These are phyloP conservation scores for Timema cristinae DNA, from an alignment of 2,888 invertebrate genomes.

Conservation along the genomic window DNA sequence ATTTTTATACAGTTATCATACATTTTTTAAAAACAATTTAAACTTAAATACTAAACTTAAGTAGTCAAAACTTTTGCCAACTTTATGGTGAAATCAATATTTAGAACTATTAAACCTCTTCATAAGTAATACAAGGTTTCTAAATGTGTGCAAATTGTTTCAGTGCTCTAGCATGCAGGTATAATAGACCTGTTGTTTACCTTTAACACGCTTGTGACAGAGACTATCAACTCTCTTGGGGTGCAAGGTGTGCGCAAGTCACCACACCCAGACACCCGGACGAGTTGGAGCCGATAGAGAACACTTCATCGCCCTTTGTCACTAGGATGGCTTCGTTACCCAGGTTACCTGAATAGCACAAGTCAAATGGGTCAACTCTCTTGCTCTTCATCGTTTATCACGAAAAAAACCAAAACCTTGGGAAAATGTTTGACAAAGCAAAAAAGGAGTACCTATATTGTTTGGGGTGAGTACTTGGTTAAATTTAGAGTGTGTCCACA, in stretches of 20 bases:
- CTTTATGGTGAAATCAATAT: too few relatives aligned
- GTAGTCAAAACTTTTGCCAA: too few relatives aligned
- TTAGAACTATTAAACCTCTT: too few relatives aligned
- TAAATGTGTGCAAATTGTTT: background rate
- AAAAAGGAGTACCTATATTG: too few relatives aligned
- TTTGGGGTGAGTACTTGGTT: too few relatives aligned
- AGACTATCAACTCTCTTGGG: constrained; percentile 51
- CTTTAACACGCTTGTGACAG: constrained; percentile 50
- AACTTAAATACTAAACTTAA: background rate
- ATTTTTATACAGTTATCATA: too few relatives aligned
- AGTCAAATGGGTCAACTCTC: too few relatives aligned
- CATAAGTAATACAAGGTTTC: background rate
- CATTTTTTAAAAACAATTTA: too few relatives aligned
- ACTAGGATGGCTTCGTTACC: constrained; percentile 58
- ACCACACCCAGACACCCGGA: constrained; percentile 55
- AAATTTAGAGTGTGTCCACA: too few relatives aligned
- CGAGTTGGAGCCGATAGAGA: constrained; percentile 54
- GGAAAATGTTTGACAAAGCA: too few relatives aligned
- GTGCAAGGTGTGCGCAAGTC: constrained; percentile 49
- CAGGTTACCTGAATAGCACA: constrained; percentile 43
- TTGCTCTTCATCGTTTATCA: too few relatives aligned
- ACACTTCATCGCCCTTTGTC: constrained; percentile 54
- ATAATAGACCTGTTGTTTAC: constrained; percentile 33
- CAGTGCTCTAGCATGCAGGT: background rate
- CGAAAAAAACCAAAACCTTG: too few relatives aligned